phyloP scores from a whole-genome alignment of 2,888 invertebrate species.

The Ormyrus nitidulus region DNA sequence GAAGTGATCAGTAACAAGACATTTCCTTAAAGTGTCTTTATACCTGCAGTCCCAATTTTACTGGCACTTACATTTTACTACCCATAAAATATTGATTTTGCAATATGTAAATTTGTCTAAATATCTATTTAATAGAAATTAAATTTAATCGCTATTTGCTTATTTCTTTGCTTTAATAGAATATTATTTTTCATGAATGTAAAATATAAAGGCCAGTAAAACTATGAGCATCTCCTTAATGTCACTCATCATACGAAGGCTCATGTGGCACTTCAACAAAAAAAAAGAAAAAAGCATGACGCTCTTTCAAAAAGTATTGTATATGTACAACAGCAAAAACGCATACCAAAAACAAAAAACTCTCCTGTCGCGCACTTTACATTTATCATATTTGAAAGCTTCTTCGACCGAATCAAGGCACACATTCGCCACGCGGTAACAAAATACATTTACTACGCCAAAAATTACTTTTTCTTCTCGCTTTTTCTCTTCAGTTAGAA shows the following conservation, averaged over 20 bases:
- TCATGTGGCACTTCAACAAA: constrained; percentile 33
- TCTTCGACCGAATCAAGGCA: constrained; percentile 54
- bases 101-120: constrained; percentile 1
- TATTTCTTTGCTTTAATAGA: neutral
- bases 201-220: constrained; percentile 25
- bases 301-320: constrained; percentile 18
- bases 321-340: constrained; percentile 41
- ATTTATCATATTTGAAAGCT: constrained; percentile 38
- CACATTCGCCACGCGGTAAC: constrained; percentile 40
- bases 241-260: constrained; percentile 31
- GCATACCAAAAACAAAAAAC: constrained; percentile 19
- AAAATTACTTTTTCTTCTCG: too few species aligned
- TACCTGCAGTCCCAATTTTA: constrained; percentile 11
- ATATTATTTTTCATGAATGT: constrained; percentile 11
- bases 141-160: neutral
- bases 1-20: constrained; percentile 45
- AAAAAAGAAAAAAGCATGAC: constrained; percentile 33
- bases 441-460: constrained; percentile 17
- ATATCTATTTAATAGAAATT: constrained; percentile 1
- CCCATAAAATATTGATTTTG: neutral
- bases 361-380: constrained; percentile 11
- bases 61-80: constrained; percentile 7
- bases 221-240: constrained; percentile 20
- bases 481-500: neutral
- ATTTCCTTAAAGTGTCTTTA: constrained; percentile 13